Conservation (phyloP, 2,113 vertebrate genomes). For the Lates calcarifer region DNA sequence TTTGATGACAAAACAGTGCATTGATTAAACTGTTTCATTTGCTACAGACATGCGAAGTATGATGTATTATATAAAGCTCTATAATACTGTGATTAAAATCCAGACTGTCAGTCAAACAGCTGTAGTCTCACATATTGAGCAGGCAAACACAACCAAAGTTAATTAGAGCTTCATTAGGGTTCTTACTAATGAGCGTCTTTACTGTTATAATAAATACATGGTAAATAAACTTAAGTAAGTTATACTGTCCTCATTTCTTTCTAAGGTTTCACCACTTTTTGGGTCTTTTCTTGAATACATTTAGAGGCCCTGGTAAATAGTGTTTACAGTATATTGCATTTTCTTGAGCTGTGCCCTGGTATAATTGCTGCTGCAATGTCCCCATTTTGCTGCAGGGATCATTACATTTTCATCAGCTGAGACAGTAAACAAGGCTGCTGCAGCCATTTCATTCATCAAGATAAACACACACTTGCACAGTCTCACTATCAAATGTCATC, state of each 20-base stretch:
- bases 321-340: slow-evolving; percentile 43
- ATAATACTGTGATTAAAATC: slow-evolving; percentile 28
- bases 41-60: slow-evolving; percentile 2
- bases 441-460: slow-evolving; percentile 54
- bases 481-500: slow-evolving; percentile 52
- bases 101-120: slow-evolving; percentile 37
- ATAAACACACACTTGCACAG: slow-evolving; percentile 25
- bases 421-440: slow-evolving; percentile 65
- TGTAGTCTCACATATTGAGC: slow-evolving; percentile 2
- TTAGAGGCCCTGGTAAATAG: slow-evolving; percentile 22
- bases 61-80: slow-evolving; percentile 15
- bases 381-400: slow-evolving; percentile 61
- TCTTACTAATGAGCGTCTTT: slow-evolving; percentile 51
- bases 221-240: slow-evolving; percentile 39
- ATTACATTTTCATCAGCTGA: slow-evolving; percentile 69
- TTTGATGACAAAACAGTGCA: slow-evolving; percentile 31
- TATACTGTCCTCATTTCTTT: slow-evolving; percentile 32
- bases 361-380: slow-evolving; percentile 61
- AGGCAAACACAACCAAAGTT: slow-evolving; percentile 34
- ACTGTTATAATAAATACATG: slow-evolving; percentile 37
- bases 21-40: slow-evolving; percentile 30
- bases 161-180: slow-evolving; percentile 47
- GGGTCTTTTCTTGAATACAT: slow-evolving; percentile 32
- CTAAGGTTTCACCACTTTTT: slow-evolving; percentile 20
- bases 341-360: slow-evolving; percentile 36